These are phyloP conservation scores for Channa maculata DNA, from an alignment of 2,113 vertebrate genomes.

Conservation along the genomic window DNA sequence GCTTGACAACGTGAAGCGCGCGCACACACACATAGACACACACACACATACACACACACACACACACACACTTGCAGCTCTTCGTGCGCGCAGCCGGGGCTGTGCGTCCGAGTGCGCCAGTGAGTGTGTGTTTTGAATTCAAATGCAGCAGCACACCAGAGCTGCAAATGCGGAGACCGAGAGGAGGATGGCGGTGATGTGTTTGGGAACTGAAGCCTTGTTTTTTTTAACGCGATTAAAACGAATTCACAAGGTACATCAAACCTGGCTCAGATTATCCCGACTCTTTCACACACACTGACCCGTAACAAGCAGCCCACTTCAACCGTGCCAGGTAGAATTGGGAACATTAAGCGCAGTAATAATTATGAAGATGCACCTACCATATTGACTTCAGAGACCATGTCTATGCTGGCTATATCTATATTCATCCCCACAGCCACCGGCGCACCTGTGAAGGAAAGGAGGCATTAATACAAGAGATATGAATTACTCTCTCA, in stretches of 20 bases:
- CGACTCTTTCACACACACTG: constrained; percentile 10
- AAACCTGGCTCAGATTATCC: constrained; percentile 15
- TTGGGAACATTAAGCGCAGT: constrained; percentile 25
- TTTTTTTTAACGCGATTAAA: not conserved
- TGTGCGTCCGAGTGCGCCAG: constrained; percentile 80
- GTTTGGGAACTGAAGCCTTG: constrained; percentile 52
- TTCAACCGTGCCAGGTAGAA: constrained; percentile 46
- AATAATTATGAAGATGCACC: constrained; percentile 77
- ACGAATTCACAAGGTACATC: constrained; percentile 21
- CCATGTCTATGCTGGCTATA: constrained; percentile 99
- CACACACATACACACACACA: not conserved
- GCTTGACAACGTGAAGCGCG: constrained; percentile 59
- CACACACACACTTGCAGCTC: constrained; percentile 16
- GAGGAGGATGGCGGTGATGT: constrained; percentile 73
- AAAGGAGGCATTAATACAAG: constrained; percentile 65
- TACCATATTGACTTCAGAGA: constrained; percentile 99
- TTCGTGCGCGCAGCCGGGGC: constrained; percentile 62
- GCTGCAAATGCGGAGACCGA: constrained; percentile 78
- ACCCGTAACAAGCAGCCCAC: constrained; percentile 47
- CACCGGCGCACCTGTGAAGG: constrained; percentile 92
- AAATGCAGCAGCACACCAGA: constrained; percentile 81
- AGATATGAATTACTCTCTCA: constrained; percentile 46
- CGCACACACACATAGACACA: not conserved
- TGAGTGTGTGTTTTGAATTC: constrained; percentile 86
- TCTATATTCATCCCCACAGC: constrained; percentile 99